These are phyloP conservation scores for Cercopithecus neglectus DNA, from an alignment of 2,797 vertebrate species.

Conservation along the genomic window DNA sequence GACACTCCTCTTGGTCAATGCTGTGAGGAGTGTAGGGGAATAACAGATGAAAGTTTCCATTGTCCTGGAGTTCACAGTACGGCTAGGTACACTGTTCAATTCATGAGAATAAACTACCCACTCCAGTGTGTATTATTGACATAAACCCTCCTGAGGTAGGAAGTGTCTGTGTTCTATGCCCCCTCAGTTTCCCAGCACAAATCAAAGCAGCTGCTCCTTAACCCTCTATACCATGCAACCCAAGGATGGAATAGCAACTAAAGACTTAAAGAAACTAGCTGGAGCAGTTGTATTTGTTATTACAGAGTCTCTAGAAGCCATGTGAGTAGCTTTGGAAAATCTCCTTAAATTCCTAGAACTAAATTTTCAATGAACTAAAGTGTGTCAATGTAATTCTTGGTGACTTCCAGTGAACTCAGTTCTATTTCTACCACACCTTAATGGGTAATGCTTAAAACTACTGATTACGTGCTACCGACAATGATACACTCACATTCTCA, in stretches of 20 bases:
- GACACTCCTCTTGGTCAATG: not conserved
- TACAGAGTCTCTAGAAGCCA: not conserved
- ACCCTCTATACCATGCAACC: not conserved
- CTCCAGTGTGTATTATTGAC: accelerated
- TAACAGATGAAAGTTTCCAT: not conserved
- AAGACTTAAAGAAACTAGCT: not conserved
- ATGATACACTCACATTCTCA: not conserved
- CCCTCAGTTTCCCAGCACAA: not conserved
- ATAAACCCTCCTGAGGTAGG: not conserved
- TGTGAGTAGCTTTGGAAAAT: not conserved
- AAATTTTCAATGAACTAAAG: not conserved
- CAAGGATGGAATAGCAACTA: not conserved
- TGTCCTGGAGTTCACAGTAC: not conserved
- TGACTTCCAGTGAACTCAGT: not conserved
- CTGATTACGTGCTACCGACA: not conserved
- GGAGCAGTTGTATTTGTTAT: not conserved
- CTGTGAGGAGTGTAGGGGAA: not conserved
- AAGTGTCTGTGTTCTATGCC: accelerated
- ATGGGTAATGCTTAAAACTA: not conserved
- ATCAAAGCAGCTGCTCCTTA: not conserved
- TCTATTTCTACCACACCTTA: not conserved
- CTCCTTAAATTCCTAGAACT: not conserved
- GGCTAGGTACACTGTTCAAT: not conserved
- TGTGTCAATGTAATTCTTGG: not conserved
- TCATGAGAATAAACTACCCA: no score